These are phyloP conservation scores for Idaea biselata DNA, from an alignment of 2,888 invertebrate species.

Conservation along the genomic window DNA sequence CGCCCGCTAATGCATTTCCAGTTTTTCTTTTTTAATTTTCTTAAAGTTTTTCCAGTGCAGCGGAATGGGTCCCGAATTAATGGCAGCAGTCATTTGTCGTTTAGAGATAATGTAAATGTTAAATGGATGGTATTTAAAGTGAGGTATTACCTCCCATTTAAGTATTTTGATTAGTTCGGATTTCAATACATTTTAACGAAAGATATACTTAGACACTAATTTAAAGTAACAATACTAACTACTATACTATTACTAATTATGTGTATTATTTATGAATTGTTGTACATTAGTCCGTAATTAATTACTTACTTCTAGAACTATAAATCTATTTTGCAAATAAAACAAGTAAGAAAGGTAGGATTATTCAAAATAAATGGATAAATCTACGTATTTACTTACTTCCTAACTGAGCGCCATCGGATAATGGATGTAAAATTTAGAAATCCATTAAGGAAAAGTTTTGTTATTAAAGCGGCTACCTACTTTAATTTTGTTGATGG, in stretches of 20 bases:
- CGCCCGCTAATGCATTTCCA: constrained; percentile 60
- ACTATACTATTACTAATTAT: no score
- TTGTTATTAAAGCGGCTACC: constrained; percentile 70
- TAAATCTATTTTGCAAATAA: constrained; percentile 17
- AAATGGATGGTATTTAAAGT: constrained; percentile 49
- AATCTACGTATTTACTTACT: constrained; percentile 19
- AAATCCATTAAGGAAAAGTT: constrained; percentile 74
- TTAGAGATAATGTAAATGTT: constrained; percentile 49
- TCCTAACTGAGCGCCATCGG: constrained; percentile 29
- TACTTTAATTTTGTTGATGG: constrained; percentile 77
- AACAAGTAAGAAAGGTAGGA: constrained; percentile 20
- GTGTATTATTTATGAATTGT: no score
- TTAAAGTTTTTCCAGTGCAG: constrained; percentile 41
- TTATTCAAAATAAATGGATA: constrained; percentile 33
- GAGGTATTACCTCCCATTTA: constrained; percentile 46
- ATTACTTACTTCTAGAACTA: neutral
- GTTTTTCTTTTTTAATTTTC: constrained; percentile 37
- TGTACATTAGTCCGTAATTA: neutral
- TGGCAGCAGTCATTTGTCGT: constrained; percentile 49
- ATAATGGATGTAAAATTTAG: constrained; percentile 71
- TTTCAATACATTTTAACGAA: neutral
- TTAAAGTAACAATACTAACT: no score
- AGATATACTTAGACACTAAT: no score
- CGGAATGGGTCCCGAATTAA: constrained; percentile 50
- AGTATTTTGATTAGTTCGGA: constrained; percentile 17